A percentile compares a stretch with the other conserved stretches of the same genome.
Evolutionary conservation across 2,888 invertebrate species (phyloP).

Genomic region (Cephus sareptanus): DNA sequence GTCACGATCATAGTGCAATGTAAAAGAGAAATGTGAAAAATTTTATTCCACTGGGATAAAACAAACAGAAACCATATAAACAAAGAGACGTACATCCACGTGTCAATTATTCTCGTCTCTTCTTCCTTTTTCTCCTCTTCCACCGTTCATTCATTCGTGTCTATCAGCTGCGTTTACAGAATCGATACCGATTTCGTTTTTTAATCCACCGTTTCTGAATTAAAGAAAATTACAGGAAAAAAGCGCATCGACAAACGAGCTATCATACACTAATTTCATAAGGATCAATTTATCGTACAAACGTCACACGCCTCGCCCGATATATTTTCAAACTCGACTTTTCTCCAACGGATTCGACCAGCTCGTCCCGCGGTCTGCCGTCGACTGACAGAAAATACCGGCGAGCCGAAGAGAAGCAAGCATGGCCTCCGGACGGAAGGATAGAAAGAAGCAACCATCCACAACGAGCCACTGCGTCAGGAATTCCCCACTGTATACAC

Average conservation of each 20-base stretch:
- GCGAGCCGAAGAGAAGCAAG: constrained; percentile 41
- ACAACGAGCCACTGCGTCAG: constrained; percentile 28
- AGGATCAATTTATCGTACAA: not conserved
- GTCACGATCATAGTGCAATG: not conserved
- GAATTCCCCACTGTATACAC: not conserved
- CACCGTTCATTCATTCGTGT: not conserved
- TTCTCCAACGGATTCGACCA: constrained; percentile 41
- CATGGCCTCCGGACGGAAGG: constrained; percentile 41
- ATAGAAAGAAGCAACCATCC: constrained; percentile 45
- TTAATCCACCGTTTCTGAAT: not conserved
- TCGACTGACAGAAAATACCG: constrained; percentile 60
- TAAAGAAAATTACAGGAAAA: not conserved
- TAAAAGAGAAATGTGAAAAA: not conserved
- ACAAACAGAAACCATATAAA: not conserved
- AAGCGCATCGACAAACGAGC: not conserved
- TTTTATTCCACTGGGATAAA: not conserved
- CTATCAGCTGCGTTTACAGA: not conserved
- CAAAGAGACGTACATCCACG: not conserved
- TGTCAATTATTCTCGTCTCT: not conserved
- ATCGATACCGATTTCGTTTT: not conserved
- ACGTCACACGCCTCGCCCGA: not conserved
- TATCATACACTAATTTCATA: not conserved
- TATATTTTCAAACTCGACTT: constrained; percentile 13
- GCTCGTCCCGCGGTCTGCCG: constrained; percentile 56
- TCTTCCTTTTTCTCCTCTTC: not conserved